Base-by-base conservation (phyloP, 2,113 vertebrate genomes). In the pig (Sus scrofa) region DNA sequence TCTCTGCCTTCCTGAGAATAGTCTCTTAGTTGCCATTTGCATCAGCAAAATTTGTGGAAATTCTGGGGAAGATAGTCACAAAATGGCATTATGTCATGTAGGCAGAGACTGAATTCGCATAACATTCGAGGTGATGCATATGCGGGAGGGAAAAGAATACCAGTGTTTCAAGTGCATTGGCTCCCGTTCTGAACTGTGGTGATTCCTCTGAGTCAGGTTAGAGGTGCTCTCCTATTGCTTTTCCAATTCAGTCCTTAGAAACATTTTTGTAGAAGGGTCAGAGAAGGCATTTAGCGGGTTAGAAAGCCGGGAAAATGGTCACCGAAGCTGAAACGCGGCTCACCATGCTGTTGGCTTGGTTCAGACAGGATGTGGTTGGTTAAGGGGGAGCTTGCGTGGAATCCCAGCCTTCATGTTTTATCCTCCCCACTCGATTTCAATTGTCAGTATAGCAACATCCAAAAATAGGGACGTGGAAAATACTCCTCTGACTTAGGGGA, bases 301-400 rank as follows among this genome's bases (percentile, higher is more conserved):
- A 58, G 67, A 79, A 83, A 78, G 68, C 20, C 32, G 81, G 56
- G 60, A 63, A 89, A 14, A 11, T 27, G 16, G 8, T 86, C 13
- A 44, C 13, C 63, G 82, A 60, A 24, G 19, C 52, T 7, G 30
- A 18, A 73, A 30, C 19, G 37, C 14, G 14, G 37, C 12, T 58
- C 39, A 14, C 4, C 16, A 27, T 62, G n/a, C 24, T 5, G 0
- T 78, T 27, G 60, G 30, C 18, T 34, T 82, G 67, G 16, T 44
- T 89, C 62, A 56, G 22, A n/a, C 32, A 2, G 1, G 27, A 58
- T 19, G 19, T 19, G 32, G 30, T 30, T 44, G 1, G 52, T 2
- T 8, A 1, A 7, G 44, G 56, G 7, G 58, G 27, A 27, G 2
- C 19, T 11, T 58, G 0, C 0, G 6, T 12, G n/a, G 26, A 1